Evolutionary conservation across 2,888 invertebrate genomes (phyloP), one percentile per base, ranked within the genome.

Genomic region (Dryadula phaetusa): DNA sequence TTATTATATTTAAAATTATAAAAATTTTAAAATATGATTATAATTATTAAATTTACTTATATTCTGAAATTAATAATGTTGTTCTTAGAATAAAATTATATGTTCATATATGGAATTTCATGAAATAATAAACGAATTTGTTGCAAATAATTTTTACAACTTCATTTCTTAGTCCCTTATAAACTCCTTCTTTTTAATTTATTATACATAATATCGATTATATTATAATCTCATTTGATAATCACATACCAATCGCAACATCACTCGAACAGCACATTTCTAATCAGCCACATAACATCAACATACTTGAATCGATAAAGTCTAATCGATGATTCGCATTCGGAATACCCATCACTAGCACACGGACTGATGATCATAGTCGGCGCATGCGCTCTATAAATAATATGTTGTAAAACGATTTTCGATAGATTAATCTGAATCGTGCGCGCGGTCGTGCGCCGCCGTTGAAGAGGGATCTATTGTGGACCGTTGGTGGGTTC

Each of bases 391-490:
- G 86, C 91, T 88, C 92, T 92, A 92, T 92, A 92, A 92, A 92
- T 92, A 92, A 92, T 92, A 92, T 92, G 91, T 92, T 92, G 92
- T 92, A 92, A 92, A 92, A 92, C 92, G 92, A 92, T 92, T 92
- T 92, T 92, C 92, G 92, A 92, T 92, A 92, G 92, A 92, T 92
- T 92, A 92, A 92, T 92, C 92, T 92, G 92, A 92, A 92, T 92
- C 92, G 92, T 92, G 92, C 85, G 86, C 88, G 79, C 82, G 83
- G 90, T 90, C 90, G 92, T 90, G 92, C 90, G 90, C 89, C 90
- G 90, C 86, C 84, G 85, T 87, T 64, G 80, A 76, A 82, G 83
- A 82, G 85, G 90, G 91, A 91, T 91, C 92, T 92, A 91, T 92
- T 90, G 91, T 89, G 82, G 90, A 92, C 91, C 90, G 82, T 81